Conservation (phyloP, 2,888 invertebrate genomes). For the Seira musarum region DNA sequence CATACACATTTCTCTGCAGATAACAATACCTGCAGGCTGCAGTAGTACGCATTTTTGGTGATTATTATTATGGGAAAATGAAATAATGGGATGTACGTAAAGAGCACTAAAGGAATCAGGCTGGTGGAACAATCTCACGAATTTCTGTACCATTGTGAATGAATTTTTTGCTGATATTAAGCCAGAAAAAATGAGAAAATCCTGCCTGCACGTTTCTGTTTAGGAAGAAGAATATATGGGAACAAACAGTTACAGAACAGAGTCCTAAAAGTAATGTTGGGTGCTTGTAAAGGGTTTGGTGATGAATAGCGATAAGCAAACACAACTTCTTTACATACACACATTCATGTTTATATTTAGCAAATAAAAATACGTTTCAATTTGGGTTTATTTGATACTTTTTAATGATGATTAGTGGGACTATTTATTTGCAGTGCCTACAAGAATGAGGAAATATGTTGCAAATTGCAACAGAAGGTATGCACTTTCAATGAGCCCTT, state of each 20-base stretch:
- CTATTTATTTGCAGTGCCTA: not conserved
- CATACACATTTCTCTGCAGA: slow-evolving; percentile 16
- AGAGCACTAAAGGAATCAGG: slow-evolving; percentile 45
- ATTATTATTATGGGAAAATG: slow-evolving; percentile 49
- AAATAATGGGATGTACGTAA: slow-evolving; percentile 22
- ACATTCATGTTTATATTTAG: not conserved
- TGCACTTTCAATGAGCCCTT: no score
- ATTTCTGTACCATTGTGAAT: slow-evolving; percentile 43
- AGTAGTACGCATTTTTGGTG: slow-evolving; percentile 24
- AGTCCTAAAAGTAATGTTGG: no score
- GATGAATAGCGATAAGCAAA: not conserved
- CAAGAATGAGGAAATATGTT: slow-evolving; percentile 37
- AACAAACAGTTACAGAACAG: no score
- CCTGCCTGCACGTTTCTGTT: no score
- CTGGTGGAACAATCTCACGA: slow-evolving; percentile 58
- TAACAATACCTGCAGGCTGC: slow-evolving; percentile 14
- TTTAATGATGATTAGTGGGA: slow-evolving; percentile 36
- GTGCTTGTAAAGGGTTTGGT: not conserved
- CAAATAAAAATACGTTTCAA: slow-evolving; percentile 43
- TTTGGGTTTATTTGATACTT: slow-evolving; percentile 48
- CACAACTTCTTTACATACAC: no score
- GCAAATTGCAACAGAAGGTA: no score
- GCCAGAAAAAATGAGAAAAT: slow-evolving; percentile 27
- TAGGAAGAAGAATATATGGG: no score
- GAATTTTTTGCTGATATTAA: slow-evolving; percentile 38